Percentiles rank a stretch among this genome's conserved stretches.
Conservation (phyloP, 2,797 vertebrate genomes). For the Catharus ustulatus region DNA sequence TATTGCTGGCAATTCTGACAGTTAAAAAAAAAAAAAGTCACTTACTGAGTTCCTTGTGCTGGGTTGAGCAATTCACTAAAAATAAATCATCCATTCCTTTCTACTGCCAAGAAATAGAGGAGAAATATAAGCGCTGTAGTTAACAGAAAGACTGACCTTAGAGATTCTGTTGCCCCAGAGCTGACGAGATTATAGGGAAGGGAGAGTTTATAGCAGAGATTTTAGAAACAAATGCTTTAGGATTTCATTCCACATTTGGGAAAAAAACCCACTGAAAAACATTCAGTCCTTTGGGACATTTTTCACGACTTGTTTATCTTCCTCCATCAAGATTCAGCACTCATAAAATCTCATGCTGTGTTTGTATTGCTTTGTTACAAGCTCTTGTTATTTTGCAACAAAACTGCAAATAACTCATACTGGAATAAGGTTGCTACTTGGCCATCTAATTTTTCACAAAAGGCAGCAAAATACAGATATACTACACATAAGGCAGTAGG, state of each 20-base stretch:
- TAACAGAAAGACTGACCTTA: constrained; percentile 43
- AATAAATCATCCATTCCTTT: constrained; percentile 53
- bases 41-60: constrained; percentile 14
- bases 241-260: constrained; percentile 12
- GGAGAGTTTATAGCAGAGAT: constrained; percentile 50
- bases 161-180: constrained; percentile 35
- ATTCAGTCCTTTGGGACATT: neutral
- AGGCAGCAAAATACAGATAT: neutral
- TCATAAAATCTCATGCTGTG: neutral
- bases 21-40: neutral
- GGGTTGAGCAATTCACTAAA: constrained; percentile 36
- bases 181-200: constrained; percentile 19
- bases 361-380: neutral
- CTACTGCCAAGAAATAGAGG: neutral
- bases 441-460: neutral
- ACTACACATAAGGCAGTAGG: neutral
- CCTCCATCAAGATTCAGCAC: neutral
- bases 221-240: constrained; percentile 49
- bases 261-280: neutral
- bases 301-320: neutral
- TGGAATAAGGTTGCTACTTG: neutral
- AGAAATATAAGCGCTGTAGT: constrained; percentile 11
- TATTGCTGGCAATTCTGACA: constrained; percentile 6
- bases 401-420: neutral
- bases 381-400: neutral